phyloP scores from a whole-genome alignment of 2,888 invertebrate genomes.

The Himalopsyche kuldschensis region DNA sequence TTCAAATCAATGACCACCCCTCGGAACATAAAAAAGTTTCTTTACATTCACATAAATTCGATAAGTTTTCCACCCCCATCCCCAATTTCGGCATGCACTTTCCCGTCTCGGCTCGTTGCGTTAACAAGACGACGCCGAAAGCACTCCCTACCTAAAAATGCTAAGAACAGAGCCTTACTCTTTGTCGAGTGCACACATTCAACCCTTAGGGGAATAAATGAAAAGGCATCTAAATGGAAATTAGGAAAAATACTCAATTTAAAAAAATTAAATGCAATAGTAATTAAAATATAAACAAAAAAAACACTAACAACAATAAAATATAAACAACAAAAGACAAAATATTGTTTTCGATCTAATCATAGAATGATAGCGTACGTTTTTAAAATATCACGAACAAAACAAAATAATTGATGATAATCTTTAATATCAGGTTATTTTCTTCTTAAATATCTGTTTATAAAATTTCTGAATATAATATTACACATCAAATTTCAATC shows the following conservation, averaged over 20 bases:
- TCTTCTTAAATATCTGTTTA: too few relatives aligned
- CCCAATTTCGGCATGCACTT: constrained; percentile 24
- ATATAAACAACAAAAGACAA: too few relatives aligned
- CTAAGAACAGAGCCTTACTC: background rate
- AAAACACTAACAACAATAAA: too few relatives aligned
- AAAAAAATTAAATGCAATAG: background rate
- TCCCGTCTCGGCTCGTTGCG: constrained; percentile 34
- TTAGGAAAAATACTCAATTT: constrained; percentile 21
- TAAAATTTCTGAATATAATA: too few relatives aligned
- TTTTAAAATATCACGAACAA: too few relatives aligned
- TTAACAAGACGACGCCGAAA: constrained; percentile 29
- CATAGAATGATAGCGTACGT: too few relatives aligned
- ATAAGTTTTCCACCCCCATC: constrained; percentile 28
- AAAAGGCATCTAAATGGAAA: constrained; percentile 30
- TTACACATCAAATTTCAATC: too few relatives aligned
- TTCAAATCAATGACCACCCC: constrained; percentile 24
- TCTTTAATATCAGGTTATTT: too few relatives aligned
- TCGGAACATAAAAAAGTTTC: constrained; percentile 26
- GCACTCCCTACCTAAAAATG: constrained; percentile 13
- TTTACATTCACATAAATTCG: constrained; percentile 38
- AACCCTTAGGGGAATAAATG: constrained; percentile 9
- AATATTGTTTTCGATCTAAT: too few relatives aligned
- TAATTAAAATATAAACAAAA: background rate
- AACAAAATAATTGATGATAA: too few relatives aligned
- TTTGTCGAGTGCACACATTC: background rate